A percentile compares a stretch with the other conserved stretches of the same genome.
phyloP scores from a whole-genome alignment of 2,888 invertebrate genomes.

The Caenorhabditis parvicauda region DNA sequence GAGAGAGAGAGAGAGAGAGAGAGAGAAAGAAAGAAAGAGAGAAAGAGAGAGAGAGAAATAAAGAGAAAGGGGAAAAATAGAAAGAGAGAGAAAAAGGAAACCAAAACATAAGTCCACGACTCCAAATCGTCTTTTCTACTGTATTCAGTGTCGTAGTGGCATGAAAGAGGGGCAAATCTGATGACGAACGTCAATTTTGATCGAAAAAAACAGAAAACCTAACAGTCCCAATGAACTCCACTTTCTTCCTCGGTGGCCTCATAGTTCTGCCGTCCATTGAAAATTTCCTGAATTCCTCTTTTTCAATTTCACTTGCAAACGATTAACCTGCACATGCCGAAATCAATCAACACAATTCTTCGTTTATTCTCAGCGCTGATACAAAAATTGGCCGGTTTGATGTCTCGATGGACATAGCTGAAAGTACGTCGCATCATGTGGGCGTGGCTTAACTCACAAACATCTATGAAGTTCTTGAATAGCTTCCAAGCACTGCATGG shows the following conservation, averaged over 20 bases:
- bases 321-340: constrained; percentile 38
- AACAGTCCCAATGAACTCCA: constrained; percentile 28
- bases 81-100: too few species aligned
- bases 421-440: neutral
- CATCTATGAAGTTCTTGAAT: constrained; percentile 41
- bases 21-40: too few species aligned
- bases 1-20: too few species aligned
- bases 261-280: constrained; percentile 12
- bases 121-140: constrained; percentile 53
- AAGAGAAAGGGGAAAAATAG: too few species aligned
- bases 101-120: constrained; percentile 43
- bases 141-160: constrained; percentile 42
- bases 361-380: constrained; percentile 24
- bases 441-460: neutral
- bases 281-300: constrained; percentile 10
- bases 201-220: constrained; percentile 1
- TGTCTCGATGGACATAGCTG: constrained; percentile 41
- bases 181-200: neutral
- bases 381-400: constrained; percentile 49
- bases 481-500: constrained; percentile 42
- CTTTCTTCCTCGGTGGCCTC: constrained; percentile 26
- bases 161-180: constrained; percentile 29
- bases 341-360: constrained; percentile 42
- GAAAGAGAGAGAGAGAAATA: neutral
- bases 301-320: neutral